Percentiles rank a stretch among this genome's conserved stretches.
Conservation (phyloP, 1,140 invertebrate species). For the Drosophila teissieri region DNA sequence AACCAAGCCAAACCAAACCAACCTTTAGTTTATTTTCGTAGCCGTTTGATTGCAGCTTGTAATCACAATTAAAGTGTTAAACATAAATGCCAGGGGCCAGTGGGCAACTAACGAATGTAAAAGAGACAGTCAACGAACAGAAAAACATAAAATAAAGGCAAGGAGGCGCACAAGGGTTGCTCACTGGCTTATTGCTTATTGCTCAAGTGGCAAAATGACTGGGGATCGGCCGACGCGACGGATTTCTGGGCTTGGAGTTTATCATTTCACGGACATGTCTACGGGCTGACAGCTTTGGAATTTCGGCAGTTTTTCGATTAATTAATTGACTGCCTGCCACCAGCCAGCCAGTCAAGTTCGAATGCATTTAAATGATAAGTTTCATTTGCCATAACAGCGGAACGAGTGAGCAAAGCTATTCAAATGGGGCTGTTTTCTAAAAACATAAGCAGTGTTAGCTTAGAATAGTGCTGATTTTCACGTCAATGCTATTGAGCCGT, state of each 20-base stretch:
- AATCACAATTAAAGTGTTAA: constrained; percentile 84
- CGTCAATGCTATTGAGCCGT: background rate
- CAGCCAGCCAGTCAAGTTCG: constrained; percentile 38
- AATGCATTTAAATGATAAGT: constrained; percentile 33
- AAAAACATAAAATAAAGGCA: constrained; percentile 3
- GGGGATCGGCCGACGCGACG: constrained; percentile 49
- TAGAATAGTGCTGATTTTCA: background rate
- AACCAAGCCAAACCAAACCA: constrained; percentile 26
- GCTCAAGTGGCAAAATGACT: constrained; percentile 44
- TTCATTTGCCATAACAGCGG: constrained; percentile 18
- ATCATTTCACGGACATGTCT: constrained; percentile 73
- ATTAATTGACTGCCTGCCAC: constrained; percentile 49
- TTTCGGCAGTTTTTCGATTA: constrained; percentile 62
- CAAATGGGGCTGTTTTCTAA: background rate
- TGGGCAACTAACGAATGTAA: constrained; percentile 61
- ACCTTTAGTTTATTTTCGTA: constrained; percentile 44
- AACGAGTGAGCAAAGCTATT: constrained; percentile 6
- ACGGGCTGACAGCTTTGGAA: constrained; percentile 65
- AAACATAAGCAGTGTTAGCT: background rate
- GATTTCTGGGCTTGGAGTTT: constrained; percentile 48
- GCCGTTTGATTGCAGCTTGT: constrained; percentile 76
- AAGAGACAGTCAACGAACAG: constrained; percentile 35
- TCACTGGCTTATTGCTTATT: constrained; percentile 8
- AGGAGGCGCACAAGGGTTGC: constrained; percentile 59
- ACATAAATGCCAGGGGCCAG: constrained; percentile 73